Percentiles rank a stretch among this genome's conserved stretches.
Conservation (phyloP, 2,888 invertebrate species). For the Cactoblastis cactorum region DNA sequence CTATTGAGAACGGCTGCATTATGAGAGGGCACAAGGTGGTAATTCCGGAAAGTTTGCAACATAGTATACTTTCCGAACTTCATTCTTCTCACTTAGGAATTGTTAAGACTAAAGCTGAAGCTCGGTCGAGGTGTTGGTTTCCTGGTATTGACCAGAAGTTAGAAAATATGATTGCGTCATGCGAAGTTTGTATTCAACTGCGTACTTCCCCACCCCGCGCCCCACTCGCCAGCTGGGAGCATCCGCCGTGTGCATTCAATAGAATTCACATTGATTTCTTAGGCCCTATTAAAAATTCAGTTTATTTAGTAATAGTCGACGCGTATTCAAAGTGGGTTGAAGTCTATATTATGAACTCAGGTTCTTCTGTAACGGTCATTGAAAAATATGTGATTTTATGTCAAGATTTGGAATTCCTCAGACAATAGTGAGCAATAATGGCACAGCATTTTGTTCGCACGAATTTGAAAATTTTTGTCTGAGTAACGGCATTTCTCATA, state of each 20-base stretch:
- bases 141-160: conserved; percentile 22
- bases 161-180: not conserved
- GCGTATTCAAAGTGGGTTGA: not conserved
- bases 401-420: conserved; percentile 9
- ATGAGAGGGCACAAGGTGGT: not conserved
- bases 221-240: not conserved
- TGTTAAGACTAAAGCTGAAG: conserved; percentile 29
- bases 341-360: no score
- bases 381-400: no score
- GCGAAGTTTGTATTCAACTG: not conserved
- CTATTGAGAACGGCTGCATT: not conserved
- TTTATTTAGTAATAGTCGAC: not conserved
- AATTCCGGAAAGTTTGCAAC: not conserved
- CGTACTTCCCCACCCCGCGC: not conserved
- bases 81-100: conserved; percentile 17
- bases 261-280: not conserved
- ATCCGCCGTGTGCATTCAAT: no score
- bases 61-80: not conserved
- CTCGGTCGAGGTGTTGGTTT: conserved; percentile 27
- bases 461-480: conserved; percentile 1
- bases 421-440: conserved; percentile 9
- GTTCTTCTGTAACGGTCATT: no score
- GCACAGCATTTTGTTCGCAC: conserved; percentile 10
- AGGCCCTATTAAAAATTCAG: not conserved
- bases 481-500: not conserved